Evolutionary conservation across 1,140 invertebrate species (phyloP).

Genomic region (Ceratosolen fusciceps): DNA sequence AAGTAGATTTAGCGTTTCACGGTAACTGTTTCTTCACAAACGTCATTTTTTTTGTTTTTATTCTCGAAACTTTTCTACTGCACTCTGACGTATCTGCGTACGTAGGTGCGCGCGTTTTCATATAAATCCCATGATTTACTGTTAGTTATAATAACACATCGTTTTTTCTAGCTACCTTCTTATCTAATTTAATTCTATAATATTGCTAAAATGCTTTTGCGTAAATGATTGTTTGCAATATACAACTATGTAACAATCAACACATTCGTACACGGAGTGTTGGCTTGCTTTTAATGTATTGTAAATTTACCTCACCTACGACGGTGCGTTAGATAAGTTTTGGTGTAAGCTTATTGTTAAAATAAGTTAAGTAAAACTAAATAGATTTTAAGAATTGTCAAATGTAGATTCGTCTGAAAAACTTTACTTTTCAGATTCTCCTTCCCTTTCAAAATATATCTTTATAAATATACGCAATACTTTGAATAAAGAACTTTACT

Average conservation of each 20-base stretch:
- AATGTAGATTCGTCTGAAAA: no score
- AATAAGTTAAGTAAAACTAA: no score
- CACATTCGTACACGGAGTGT: constrained; percentile 51
- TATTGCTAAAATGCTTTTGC: constrained; percentile 45
- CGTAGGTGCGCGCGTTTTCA: constrained; percentile 8
- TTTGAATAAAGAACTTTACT: no score
- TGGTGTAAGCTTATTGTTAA: not conserved
- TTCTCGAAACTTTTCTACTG: not conserved
- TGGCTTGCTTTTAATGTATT: not conserved
- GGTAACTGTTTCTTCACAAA: constrained; percentile 33
- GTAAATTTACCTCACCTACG: not conserved
- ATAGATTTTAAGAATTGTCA: no score
- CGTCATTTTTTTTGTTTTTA: not conserved
- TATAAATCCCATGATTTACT: no score
- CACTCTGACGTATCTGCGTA: constrained; percentile 4
- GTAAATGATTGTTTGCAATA: constrained; percentile 46
- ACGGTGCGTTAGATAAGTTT: not conserved
- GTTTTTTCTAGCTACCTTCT: constrained; percentile 42
- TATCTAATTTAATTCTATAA: constrained; percentile 27
- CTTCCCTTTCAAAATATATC: no score
- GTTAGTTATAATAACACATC: constrained; percentile 17
- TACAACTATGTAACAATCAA: constrained; percentile 59
- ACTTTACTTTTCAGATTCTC: no score
- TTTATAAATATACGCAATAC: no score
- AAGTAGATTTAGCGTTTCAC: not conserved